Percentiles rank a stretch among this genome's conserved stretches.
Evolutionary conservation across 2,888 invertebrate genomes (phyloP).

Genomic region (Stegana nigrithorax): DNA sequence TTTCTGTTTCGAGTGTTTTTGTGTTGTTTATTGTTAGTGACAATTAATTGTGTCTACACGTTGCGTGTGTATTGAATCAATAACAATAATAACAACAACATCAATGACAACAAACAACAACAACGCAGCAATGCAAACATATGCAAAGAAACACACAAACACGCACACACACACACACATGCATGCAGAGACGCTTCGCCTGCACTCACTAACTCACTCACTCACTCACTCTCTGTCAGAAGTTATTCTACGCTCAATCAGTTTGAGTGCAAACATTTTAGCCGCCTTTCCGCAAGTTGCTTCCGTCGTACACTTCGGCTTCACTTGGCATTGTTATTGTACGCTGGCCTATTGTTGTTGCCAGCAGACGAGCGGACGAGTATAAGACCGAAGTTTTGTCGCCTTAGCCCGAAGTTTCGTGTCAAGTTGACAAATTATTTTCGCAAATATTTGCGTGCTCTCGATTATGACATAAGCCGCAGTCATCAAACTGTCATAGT

Average conservation of each 20-base stretch:
- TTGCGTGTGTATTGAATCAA: not conserved
- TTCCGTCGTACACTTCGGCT: too few relatives aligned
- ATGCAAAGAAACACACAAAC: not conserved
- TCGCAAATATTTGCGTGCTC: constrained; percentile 58
- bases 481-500: too few relatives aligned
- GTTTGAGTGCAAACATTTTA: not conserved
- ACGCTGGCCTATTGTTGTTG: not conserved
- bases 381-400: not conserved
- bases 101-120: not conserved
- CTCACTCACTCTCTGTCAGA: not conserved
- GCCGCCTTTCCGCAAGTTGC: not conserved
- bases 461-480: constrained; percentile 49
- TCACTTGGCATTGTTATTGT: not conserved
- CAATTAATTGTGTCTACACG: not conserved
- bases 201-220: too few relatives aligned
- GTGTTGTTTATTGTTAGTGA: too few relatives aligned
- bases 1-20: too few relatives aligned
- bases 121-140: not conserved
- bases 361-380: not conserved
- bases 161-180: not conserved
- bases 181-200: too few relatives aligned
- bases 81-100: not conserved
- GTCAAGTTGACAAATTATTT: constrained; percentile 60
- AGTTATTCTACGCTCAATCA: not conserved
- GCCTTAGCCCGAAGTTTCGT: constrained; percentile 29